phyloP scores from a whole-genome alignment of 1,140 invertebrate genomes.

The Calephelis virginiensis region DNA sequence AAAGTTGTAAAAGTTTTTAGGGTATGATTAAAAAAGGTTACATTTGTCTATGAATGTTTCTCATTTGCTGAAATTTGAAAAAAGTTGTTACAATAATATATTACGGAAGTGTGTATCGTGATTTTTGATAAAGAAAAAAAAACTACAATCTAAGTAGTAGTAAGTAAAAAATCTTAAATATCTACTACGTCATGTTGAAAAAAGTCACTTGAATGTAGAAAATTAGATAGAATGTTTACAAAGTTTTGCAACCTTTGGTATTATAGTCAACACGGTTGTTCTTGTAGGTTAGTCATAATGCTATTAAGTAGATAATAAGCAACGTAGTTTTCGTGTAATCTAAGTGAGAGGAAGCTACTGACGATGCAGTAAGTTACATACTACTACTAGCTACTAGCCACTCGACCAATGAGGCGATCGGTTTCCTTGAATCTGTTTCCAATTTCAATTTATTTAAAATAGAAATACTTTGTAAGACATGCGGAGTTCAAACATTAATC shows the following conservation, averaged over 20 bases:
- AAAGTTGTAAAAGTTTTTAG: no score
- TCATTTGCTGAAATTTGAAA: no score
- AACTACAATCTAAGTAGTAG: neutral
- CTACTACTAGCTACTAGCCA: no score
- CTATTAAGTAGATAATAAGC: conserved; percentile 1
- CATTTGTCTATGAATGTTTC: no score
- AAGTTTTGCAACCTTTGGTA: conserved; percentile 6
- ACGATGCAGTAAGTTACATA: neutral
- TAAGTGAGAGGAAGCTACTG: neutral
- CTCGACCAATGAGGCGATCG: no score
- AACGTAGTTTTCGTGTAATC: neutral
- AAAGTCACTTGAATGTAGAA: neutral
- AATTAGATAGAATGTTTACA: neutral
- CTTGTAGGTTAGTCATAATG: neutral
- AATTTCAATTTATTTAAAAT: no score
- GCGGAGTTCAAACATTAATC: no score
- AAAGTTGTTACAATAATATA: neutral
- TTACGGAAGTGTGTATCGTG: neutral
- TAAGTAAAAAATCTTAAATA: conserved; percentile 8
- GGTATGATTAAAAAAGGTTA: no score
- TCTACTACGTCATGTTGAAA: neutral
- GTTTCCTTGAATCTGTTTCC: no score
- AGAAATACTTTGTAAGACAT: neutral
- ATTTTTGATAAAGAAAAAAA: neutral
- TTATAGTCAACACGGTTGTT: neutral